Base-by-base conservation (phyloP, 2,113 vertebrate species). In the Macaca nemestrina region DNA sequence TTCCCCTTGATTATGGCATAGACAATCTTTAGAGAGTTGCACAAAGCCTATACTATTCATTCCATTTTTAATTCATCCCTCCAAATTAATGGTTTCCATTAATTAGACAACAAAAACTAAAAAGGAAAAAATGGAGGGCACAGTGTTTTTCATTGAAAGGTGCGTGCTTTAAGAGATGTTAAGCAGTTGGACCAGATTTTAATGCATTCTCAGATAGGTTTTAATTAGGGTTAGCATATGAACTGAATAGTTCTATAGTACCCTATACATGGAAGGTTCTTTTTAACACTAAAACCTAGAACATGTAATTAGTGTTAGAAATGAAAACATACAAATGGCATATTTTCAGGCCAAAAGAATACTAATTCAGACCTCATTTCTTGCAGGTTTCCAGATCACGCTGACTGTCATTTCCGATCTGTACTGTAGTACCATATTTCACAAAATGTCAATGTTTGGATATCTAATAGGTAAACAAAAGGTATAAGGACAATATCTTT, bases 71-170 rank as follows among this genome's bases (percentile, higher is more conserved):
- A 93, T 59, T 73, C 87, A 68, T 80, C 91, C 97, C 95, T 70
- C 82, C 64, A 97, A 97, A 97, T 97, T 97, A 98, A 93, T 45
- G 64, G 79, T 27, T 94, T 86, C 95, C 91, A 94, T 93, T 98
- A 98, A 98, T 95, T 97, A 98, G 88, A 97, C 97, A 94, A 98
- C 90, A 98, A 93, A 97, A 97, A 73, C 48, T 83, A 79, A 87
- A 84, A 93, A 57, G 55, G n/a, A 16, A 70, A 93, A 96, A 94
- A 70, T 10, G 59, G 12, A 96, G 59, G 68, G 68, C 57, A 12
- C 22, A 43, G 40, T 68, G 1, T 55, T 97, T 96, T 96, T 97
- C n/a, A 38, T 85, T 91, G 95, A 90, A 97, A 94, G 90, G 76
- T 87, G 14, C 23, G 35, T 92, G 73, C 94, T 95, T n/a, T 97